These are phyloP conservation scores for Trichogramma dendrolimi DNA, from an alignment of 2,888 invertebrate species.

Conservation along the genomic window DNA sequence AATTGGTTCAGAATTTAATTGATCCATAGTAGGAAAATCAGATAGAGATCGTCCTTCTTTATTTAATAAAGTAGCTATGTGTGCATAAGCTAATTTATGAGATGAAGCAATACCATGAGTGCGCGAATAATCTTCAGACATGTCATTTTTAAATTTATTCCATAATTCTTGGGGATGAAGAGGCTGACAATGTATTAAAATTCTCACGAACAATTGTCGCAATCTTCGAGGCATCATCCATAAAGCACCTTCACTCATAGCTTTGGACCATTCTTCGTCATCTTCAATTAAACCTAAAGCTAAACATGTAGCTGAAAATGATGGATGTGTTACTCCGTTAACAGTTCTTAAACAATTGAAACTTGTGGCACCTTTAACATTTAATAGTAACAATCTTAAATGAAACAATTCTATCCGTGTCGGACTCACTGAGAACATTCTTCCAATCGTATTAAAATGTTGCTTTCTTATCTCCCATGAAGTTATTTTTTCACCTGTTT, in stretches of 20 bases:
- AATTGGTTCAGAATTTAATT: slow-evolving; percentile 3
- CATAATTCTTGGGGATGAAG: slow-evolving; percentile 28
- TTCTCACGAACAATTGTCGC: slow-evolving; percentile 36
- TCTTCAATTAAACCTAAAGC: slow-evolving; percentile 20
- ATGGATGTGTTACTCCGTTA: slow-evolving; percentile 31
- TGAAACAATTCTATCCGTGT: slow-evolving; percentile 33
- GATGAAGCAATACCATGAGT: slow-evolving; percentile 6
- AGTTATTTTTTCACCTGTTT: slow-evolving; percentile 3
- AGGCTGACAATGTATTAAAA: slow-evolving; percentile 33
- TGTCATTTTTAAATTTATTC: slow-evolving; percentile 25
- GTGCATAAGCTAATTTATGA: slow-evolving; percentile 24
- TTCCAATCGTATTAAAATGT: slow-evolving; percentile 25
- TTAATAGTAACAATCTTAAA: too few species aligned
- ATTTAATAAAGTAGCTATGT: slow-evolving; percentile 19
- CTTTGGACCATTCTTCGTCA: slow-evolving; percentile 23
- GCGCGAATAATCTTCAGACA: slow-evolving; percentile 30
- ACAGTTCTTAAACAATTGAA: slow-evolving; percentile 38
- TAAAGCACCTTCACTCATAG: slow-evolving; percentile 11
- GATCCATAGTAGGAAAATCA: slow-evolving; percentile 19
- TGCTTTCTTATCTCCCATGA: slow-evolving; percentile 20
- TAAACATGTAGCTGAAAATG: slow-evolving; percentile 22
- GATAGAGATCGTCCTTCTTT: slow-evolving; percentile 10
- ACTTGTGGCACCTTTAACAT: slow-evolving; percentile 35
- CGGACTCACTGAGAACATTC: slow-evolving; percentile 34
- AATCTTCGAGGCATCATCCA: slow-evolving; percentile 33